Percentiles rank a stretch among this genome's conserved stretches.
Evolutionary conservation across 2,113 vertebrate species (phyloP).

Genomic region (Dasyornis broadbenti): DNA sequence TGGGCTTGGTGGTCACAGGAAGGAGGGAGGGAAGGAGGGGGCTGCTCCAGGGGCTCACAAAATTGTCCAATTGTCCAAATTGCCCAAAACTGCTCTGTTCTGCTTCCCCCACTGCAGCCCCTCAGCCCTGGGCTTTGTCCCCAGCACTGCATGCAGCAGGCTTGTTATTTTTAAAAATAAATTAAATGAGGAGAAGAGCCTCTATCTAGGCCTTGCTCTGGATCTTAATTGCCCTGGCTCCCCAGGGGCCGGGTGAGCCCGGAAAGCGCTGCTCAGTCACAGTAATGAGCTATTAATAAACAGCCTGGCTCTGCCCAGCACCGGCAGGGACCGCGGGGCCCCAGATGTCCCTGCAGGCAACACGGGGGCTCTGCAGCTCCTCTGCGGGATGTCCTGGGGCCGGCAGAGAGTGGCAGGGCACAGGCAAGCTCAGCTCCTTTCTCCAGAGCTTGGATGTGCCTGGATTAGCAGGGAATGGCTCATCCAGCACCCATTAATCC

Average conservation of each 20-base stretch:
- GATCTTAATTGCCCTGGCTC: background rate
- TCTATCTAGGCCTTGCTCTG: constrained; percentile 7
- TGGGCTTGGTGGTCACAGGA: accelerated
- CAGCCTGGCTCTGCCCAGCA: background rate
- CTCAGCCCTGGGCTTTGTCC: background rate
- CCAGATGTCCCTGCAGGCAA: background rate
- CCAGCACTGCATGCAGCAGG: background rate
- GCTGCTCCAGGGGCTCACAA: background rate
- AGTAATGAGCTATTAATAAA: constrained; percentile 36
- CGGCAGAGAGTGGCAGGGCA: accelerated
- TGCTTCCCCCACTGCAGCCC: background rate
- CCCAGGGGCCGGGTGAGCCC: background rate
- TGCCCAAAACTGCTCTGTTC: background rate
- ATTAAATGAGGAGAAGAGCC: background rate
- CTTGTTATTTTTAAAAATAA: constrained; percentile 25
- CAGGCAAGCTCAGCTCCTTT: background rate
- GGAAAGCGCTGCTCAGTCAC: background rate
- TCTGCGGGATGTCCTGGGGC: background rate
- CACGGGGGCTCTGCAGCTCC: accelerated
- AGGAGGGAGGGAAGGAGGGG: background rate
- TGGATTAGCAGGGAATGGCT: background rate
- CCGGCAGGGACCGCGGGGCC: accelerated
- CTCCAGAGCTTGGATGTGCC: accelerated
- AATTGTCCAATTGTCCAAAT: background rate
- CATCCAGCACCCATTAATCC: accelerated